Evolutionary conservation across 2,113 vertebrate species (phyloP).

Genomic region (Acrocephalus arundinaceus): DNA sequence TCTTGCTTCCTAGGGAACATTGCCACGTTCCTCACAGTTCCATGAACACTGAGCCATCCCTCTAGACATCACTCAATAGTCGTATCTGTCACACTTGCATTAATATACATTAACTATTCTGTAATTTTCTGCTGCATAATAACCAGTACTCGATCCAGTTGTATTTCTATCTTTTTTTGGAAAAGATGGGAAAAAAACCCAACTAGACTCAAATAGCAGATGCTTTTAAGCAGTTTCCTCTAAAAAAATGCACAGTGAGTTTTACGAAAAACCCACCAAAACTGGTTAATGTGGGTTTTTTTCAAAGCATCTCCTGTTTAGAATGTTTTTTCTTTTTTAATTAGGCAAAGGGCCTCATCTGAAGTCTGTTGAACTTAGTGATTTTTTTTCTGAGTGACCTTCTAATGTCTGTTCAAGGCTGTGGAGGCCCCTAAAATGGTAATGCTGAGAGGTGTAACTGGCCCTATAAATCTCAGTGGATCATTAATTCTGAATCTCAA

Average conservation of each 20-base stretch:
- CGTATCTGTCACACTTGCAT: not conserved
- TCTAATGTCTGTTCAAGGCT: constrained; percentile 12
- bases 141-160: not conserved
- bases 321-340: not conserved
- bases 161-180: not conserved
- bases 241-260: not conserved
- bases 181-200: not conserved
- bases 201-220: not conserved
- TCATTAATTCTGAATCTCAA: constrained; percentile 48
- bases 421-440: not conserved
- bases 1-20: not conserved
- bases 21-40: constrained; percentile 30
- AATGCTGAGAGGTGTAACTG: constrained; percentile 7
- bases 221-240: not conserved
- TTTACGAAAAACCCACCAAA: not conserved
- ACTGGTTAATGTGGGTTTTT: not conserved
- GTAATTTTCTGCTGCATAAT: not conserved
- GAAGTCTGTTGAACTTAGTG: not conserved
- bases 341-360: not conserved
- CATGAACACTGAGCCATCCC: not conserved
- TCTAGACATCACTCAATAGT: not conserved
- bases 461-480: constrained; percentile 30
- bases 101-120: not conserved
- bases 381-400: constrained; percentile 15
- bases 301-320: not conserved